Conservation (phyloP, 2,113 vertebrate species). For the Oncorhynchus nerka region DNA sequence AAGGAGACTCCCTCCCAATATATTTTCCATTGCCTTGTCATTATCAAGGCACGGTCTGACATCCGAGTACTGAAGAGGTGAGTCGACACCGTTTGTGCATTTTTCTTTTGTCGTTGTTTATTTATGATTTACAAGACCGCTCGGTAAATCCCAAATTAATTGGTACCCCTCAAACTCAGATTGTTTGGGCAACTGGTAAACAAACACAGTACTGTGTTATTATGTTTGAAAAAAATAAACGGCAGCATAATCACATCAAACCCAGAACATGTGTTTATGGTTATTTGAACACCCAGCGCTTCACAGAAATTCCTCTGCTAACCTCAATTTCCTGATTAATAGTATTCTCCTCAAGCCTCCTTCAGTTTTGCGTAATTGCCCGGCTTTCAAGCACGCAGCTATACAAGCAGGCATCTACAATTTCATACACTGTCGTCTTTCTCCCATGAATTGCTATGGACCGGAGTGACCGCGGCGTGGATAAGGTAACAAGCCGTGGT, state of each 20-base stretch:
- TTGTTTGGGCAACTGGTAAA: constrained; percentile 20
- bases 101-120: constrained; percentile 24
- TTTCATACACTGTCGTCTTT: constrained; percentile 74
- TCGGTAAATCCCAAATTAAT: constrained; percentile 32
- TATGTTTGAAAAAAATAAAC: constrained; percentile 49
- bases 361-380: constrained; percentile 76
- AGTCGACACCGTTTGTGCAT: neutral
- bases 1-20: constrained; percentile 12
- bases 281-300: constrained; percentile 49
- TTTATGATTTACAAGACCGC: constrained; percentile 24
- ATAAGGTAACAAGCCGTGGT: constrained; percentile 68
- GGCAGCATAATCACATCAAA: constrained; percentile 54
- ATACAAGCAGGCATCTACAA: constrained; percentile 46
- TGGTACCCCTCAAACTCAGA: constrained; percentile 22
- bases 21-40: constrained; percentile 3
- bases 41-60: constrained; percentile 30
- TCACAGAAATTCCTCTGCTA: constrained; percentile 44
- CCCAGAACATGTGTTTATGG: constrained; percentile 50
- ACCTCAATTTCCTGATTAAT: constrained; percentile 69
- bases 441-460: constrained; percentile 69
- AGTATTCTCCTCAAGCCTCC: constrained; percentile 69
- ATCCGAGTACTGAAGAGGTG: constrained; percentile 18
- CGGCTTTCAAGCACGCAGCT: constrained; percentile 71
- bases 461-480: constrained; percentile 53
- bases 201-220: constrained; percentile 5